Evolutionary conservation across 2,888 invertebrate species (phyloP).

Genomic region (Neoitamus cyanurus): DNA sequence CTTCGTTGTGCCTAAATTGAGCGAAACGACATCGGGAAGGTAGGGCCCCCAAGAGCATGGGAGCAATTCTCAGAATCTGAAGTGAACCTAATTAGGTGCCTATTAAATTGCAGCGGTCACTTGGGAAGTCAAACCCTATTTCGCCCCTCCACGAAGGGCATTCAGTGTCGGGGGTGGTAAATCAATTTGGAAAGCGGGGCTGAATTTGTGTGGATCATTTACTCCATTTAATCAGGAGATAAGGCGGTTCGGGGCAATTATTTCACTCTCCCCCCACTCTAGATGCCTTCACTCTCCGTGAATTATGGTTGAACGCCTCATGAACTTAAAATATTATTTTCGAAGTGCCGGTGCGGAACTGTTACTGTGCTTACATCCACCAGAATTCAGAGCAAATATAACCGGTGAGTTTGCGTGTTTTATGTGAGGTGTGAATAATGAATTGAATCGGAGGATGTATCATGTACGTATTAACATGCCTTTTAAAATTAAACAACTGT

Average conservation of each 20-base stretch:
- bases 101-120: background rate
- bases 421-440: no score
- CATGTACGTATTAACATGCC: no score
- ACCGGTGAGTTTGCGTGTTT: no score
- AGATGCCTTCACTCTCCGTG: background rate
- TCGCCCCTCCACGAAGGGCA: background rate
- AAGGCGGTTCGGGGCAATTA: background rate
- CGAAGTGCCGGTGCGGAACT: no score
- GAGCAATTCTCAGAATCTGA: background rate
- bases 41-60: background rate
- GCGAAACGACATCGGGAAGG: background rate
- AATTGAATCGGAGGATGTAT: no score
- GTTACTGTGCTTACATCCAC: no score
- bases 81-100: background rate
- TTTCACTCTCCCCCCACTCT: background rate
- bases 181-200: background rate
- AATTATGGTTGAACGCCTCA: background rate
- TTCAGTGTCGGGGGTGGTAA: background rate
- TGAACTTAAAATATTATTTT: background rate
- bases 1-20: background rate
- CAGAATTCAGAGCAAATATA: no score
- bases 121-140: background rate
- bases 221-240: background rate
- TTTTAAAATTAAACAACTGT: no score
- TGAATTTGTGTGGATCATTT: background rate